These are phyloP conservation scores for Coturnix japonica DNA, from an alignment of 2,113 vertebrate species.

Conservation along the genomic window DNA sequence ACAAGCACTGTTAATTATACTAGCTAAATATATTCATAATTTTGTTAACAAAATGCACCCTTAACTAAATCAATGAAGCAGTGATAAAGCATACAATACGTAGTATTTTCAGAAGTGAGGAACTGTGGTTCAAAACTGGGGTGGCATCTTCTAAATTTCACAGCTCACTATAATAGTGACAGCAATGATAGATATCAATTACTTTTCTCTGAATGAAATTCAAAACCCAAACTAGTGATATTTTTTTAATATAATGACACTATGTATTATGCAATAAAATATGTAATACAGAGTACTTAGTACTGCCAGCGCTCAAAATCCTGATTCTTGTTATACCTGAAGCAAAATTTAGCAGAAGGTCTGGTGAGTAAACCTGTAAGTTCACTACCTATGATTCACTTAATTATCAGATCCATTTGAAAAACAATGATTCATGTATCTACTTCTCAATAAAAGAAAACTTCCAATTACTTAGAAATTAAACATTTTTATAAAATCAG, in stretches of 20 bases:
- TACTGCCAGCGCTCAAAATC: neutral
- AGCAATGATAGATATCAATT: neutral
- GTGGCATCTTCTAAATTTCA: neutral
- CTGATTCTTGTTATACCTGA: neutral
- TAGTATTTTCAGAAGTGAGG: neutral
- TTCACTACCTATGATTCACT: neutral
- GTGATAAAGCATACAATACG: neutral
- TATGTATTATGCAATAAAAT: neutral
- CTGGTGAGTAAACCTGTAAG: neutral
- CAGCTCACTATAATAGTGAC: neutral
- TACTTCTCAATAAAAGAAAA: neutral
- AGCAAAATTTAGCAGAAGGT: neutral
- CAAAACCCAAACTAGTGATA: neutral
- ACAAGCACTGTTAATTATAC: neutral
- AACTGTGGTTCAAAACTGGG: neutral
- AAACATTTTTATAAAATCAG: neutral
- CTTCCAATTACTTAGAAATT: neutral
- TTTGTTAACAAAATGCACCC: neutral
- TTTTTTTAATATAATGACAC: neutral
- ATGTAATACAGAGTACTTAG: neutral
- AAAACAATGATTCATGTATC: constrained; percentile 1
- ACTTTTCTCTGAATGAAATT: neutral
- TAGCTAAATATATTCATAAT: neutral
- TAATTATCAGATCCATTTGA: neutral
- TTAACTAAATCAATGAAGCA: neutral